phyloP scores from a whole-genome alignment of 1,140 invertebrate genomes.

The Diorhabda sublineata region DNA sequence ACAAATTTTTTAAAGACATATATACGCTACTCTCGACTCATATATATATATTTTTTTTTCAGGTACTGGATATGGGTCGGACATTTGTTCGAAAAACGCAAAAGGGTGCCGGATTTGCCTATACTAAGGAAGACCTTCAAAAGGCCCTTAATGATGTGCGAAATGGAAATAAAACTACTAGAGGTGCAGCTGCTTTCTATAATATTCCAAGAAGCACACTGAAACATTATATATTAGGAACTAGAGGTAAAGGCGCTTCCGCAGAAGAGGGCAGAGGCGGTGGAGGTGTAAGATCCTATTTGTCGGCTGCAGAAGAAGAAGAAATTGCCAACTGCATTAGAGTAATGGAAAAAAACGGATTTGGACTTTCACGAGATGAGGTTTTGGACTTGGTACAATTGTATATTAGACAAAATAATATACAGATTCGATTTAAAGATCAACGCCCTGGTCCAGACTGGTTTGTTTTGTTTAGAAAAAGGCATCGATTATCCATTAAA shows the following conservation, averaged over 20 bases:
- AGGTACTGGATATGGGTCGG: no score
- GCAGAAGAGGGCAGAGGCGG: neutral
- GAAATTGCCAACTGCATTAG: constrained; percentile 28
- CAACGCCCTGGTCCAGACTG: no score
- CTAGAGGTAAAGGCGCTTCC: neutral
- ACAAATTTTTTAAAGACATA: neutral
- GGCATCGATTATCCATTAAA: no score
- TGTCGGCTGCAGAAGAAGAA: constrained; percentile 28
- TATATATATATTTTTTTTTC: neutral
- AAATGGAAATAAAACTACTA: no score
- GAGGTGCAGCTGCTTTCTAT: neutral
- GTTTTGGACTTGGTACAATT: constrained; percentile 32
- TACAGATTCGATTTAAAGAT: no score
- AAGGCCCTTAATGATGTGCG: neutral
- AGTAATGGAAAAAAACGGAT: constrained; percentile 38
- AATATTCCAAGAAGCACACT: constrained; percentile 1
- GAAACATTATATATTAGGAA: neutral
- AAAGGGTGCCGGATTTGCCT: no score
- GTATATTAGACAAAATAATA: constrained; percentile 30
- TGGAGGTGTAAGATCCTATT: constrained; percentile 13
- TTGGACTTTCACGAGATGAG: constrained; percentile 35
- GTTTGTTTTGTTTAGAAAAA: no score
- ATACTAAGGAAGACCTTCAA: no score
- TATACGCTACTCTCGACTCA: neutral
- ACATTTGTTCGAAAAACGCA: no score